Base-by-base conservation (phyloP, 2,113 vertebrate species). In the Tachysurus vachellii region DNA sequence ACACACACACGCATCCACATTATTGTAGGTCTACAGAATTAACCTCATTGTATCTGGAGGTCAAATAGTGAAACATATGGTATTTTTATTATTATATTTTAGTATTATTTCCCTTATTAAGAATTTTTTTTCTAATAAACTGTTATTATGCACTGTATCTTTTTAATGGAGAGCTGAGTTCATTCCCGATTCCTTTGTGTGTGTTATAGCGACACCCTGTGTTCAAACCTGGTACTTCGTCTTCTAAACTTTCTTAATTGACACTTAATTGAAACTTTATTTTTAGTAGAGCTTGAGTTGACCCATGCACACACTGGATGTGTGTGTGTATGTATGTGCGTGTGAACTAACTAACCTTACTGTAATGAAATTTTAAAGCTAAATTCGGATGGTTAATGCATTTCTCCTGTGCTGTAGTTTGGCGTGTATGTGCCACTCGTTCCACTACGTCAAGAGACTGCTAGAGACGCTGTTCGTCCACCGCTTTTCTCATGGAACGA, bases 401-500 rank as follows among this genome's bases (percentile, higher is more conserved):
- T 36, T 88, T 83, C 19, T 68, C 77, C 28, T 87, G 47, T 80
- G n/a, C 61, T 73, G 16, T 89, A 98, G 97, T 91, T 94, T 98
- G 2, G 97, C 97, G 80, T 97, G 97, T 81, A 95, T 97, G 95
- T 98, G 97, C 91, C 97, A 97, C 93, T 97, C 96, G 2, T 97
- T 97, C 94, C 97, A 98, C 93, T 98, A 97, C 56, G 26, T 96
- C 23, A 98, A 98, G 94, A 96, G 97, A 68, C 95, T 98, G 42
- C 92, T 98, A 92, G 97, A 98, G 94, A 98, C 97, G 0, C 94
- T 98, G 85, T 98, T 98, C 4, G 97, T 98, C 87, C 97, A 98
- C 82, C 97, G 97, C 86, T 98, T 98, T 93, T 97, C 97, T 21
- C 97, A 98, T 0, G 97, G 97, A 50, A 98, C 97, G 57, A 98